These are phyloP conservation scores for Spisula subtruncata DNA, from an alignment of 2,888 invertebrate species.

Conservation along the genomic window DNA sequence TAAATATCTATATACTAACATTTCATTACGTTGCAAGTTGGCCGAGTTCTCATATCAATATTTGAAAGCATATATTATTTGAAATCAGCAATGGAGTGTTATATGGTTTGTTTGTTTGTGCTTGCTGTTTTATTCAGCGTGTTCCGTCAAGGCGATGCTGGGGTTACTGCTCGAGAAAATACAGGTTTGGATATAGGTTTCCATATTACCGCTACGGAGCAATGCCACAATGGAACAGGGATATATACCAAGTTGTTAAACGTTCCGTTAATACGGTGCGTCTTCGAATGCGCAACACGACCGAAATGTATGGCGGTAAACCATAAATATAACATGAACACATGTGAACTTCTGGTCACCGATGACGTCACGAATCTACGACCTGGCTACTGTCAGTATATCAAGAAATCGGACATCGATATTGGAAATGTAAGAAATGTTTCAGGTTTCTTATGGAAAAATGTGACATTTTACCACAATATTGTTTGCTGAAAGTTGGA, in stretches of 20 bases:
- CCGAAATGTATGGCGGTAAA: slow-evolving; percentile 1
- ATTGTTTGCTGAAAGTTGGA: too few species aligned
- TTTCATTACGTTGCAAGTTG: too few species aligned
- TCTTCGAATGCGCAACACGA: not conserved
- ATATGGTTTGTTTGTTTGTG: not conserved
- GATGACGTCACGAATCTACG: not conserved
- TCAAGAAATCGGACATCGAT: not conserved
- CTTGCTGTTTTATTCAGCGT: not conserved
- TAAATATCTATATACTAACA: too few species aligned
- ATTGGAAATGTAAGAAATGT: not conserved
- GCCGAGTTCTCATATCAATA: not conserved
- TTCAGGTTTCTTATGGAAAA: too few species aligned
- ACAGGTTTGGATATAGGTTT: not conserved
- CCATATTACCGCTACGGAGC: not conserved
- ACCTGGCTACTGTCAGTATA: not conserved
- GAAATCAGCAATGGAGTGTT: not conserved
- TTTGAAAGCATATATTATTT: too few species aligned
- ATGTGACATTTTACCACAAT: too few species aligned
- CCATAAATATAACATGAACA: not conserved
- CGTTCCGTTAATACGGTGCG: not conserved
- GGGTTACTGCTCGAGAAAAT: not conserved
- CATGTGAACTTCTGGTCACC: not conserved
- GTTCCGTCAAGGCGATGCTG: not conserved
- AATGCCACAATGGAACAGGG: not conserved
- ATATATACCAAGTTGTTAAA: not conserved